Evolutionary conservation across 2,888 invertebrate genomes (phyloP).

Genomic region (Laspeyria flexula): DNA sequence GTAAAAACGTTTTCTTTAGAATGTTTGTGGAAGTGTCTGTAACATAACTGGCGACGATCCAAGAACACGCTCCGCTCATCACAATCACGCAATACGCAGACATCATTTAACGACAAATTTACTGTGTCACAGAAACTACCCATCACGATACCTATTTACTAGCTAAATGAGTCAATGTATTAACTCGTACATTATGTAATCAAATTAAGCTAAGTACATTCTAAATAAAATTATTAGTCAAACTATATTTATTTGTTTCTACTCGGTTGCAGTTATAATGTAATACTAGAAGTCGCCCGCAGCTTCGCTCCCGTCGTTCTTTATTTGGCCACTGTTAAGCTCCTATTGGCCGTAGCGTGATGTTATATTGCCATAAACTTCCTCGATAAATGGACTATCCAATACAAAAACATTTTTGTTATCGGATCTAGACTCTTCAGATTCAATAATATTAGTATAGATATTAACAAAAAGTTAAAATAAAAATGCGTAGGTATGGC

Average conservation of each 20-base stretch:
- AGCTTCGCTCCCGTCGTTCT: too few relatives aligned
- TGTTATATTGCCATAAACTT: too few relatives aligned
- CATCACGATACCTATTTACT: slow-evolving; percentile 51
- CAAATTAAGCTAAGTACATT: slow-evolving; percentile 5
- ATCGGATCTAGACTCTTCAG: too few relatives aligned
- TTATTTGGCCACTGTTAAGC: too few relatives aligned
- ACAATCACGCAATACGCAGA: slow-evolving; percentile 69
- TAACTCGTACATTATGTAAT: slow-evolving; percentile 41
- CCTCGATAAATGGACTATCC: too few relatives aligned
- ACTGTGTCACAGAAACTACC: slow-evolving; percentile 58
- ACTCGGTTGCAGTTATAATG: too few relatives aligned
- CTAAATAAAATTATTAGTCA: too few relatives aligned
- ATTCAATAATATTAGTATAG: too few relatives aligned
- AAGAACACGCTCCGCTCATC: slow-evolving; percentile 67
- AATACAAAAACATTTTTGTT: too few relatives aligned
- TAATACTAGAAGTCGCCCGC: too few relatives aligned
- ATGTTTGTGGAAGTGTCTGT: slow-evolving; percentile 61
- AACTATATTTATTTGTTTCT: too few relatives aligned
- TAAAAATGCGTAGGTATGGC: slow-evolving; percentile 26
- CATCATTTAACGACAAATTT: slow-evolving; percentile 73
- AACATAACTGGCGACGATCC: slow-evolving; percentile 66
- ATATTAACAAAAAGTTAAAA: slow-evolving; percentile 6
- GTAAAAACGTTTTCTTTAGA: slow-evolving; percentile 61
- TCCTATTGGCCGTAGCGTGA: too few relatives aligned
- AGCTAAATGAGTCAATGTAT: slow-evolving; percentile 45